Evolutionary conservation across 37 sponge, comb jelly and placozoan species (phyloP).

Genomic region (Oopsacas minuta): DNA sequence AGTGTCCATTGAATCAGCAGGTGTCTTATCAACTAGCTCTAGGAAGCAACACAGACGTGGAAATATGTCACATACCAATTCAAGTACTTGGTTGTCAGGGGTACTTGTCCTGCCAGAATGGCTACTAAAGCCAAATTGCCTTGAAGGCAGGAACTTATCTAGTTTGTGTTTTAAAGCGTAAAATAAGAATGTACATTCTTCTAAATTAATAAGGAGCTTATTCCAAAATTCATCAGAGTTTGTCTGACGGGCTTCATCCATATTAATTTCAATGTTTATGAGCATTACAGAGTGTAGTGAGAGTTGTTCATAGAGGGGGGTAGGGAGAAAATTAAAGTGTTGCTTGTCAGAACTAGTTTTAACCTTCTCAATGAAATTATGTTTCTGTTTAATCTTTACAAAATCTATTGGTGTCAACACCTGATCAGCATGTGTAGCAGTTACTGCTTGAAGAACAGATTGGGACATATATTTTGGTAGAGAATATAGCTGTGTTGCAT

Average conservation of each 20-base stretch:
- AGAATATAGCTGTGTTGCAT: neutral
- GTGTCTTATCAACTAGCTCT: neutral
- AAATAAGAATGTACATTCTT: neutral
- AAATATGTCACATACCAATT: neutral
- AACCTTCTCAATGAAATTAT: neutral
- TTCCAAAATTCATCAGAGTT: neutral
- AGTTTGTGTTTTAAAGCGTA: neutral
- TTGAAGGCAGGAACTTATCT: neutral
- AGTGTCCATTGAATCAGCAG: neutral
- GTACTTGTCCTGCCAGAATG: neutral
- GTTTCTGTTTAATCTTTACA: neutral
- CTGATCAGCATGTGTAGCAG: neutral
- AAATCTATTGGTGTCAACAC: neutral
- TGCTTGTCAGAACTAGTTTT: neutral
- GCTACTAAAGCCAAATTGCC: neutral
- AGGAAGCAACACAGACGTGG: neutral
- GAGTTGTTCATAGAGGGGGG: neutral
- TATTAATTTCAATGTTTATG: neutral
- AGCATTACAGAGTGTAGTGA: neutral
- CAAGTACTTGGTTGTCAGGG: neutral
- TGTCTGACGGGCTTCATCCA: neutral
- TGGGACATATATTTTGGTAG: neutral
- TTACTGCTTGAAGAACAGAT: neutral
- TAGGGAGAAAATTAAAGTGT: neutral
- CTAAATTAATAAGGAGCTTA: neutral